Evolutionary conservation across 2,888 invertebrate genomes (phyloP).

Genomic region (Metopia argyrocephala): DNA sequence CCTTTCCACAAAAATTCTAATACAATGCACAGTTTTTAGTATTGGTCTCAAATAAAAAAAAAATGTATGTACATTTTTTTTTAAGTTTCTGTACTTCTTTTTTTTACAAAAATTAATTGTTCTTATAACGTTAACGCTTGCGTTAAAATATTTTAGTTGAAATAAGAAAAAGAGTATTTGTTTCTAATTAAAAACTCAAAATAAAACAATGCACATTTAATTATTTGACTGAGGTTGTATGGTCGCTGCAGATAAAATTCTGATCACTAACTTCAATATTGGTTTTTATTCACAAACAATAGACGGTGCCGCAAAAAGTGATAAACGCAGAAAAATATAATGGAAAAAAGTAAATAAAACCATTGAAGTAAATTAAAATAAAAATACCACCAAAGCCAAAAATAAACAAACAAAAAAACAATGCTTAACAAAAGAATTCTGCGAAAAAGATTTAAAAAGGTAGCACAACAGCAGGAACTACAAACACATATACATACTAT

Average conservation of each 20-base stretch:
- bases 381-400: constrained; percentile 35
- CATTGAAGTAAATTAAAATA: constrained; percentile 54
- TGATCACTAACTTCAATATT: constrained; percentile 42
- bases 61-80: too few relatives aligned
- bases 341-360: constrained; percentile 46
- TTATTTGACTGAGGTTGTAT: background rate
- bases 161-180: too few relatives aligned
- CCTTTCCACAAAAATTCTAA: too few relatives aligned
- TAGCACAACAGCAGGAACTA: constrained; percentile 46
- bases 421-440: constrained; percentile 53
- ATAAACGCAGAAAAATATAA: constrained; percentile 33
- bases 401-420: too few relatives aligned
- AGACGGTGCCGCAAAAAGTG: constrained; percentile 49
- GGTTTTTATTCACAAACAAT: constrained; percentile 49
- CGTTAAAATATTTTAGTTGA: too few relatives aligned
- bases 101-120: too few relatives aligned
- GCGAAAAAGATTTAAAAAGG: constrained; percentile 48
- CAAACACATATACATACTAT: background rate
- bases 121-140: too few relatives aligned
- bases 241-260: constrained; percentile 25
- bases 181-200: too few relatives aligned
- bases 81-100: too few relatives aligned
- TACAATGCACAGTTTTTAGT: too few relatives aligned
- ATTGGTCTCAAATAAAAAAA: too few relatives aligned
- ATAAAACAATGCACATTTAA: background rate